A percentile compares a stretch with the other conserved stretches of the same genome.
Conservation (phyloP, 2,113 vertebrate species). For the Mellivora capensis region DNA sequence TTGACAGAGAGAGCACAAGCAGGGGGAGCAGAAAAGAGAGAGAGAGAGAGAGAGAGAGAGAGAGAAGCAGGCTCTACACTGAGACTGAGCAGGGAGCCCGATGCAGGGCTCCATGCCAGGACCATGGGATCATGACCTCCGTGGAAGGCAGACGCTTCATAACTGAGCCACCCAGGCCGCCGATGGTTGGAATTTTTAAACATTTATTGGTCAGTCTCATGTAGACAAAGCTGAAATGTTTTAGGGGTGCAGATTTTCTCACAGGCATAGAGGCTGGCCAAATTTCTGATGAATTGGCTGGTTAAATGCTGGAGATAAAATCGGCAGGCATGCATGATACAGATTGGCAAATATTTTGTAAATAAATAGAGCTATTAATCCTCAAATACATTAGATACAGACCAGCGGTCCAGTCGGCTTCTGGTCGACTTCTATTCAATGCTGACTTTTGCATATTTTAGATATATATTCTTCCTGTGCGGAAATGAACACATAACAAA, state of each 20-base stretch:
- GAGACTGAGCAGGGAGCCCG: too few species aligned
- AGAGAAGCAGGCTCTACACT: too few species aligned
- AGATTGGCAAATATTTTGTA: conserved; percentile 33
- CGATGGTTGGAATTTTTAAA: background rate
- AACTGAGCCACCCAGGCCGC: too few species aligned
- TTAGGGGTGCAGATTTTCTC: background rate
- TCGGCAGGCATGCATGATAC: background rate
- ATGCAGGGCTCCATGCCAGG: too few species aligned
- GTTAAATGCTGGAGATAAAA: conserved; percentile 33
- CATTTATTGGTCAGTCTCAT: background rate
- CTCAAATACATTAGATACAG: conserved; percentile 49
- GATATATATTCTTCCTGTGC: background rate
- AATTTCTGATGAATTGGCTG: conserved; percentile 33
- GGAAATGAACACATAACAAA: background rate
- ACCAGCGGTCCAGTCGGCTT: background rate
- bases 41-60: too few species aligned
- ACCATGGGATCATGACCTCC: too few species aligned
- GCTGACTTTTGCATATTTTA: conserved; percentile 12
- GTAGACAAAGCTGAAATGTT: background rate
- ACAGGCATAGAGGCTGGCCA: background rate
- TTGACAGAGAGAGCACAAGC: too few species aligned
- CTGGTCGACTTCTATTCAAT: background rate
- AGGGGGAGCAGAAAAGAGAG: too few species aligned
- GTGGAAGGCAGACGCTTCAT: too few species aligned
- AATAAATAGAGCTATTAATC: conserved; percentile 57